Percentiles rank a stretch among this genome's conserved stretches.
phyloP scores from a whole-genome alignment of 2,888 invertebrate species.

The Pomacea canaliculata region DNA sequence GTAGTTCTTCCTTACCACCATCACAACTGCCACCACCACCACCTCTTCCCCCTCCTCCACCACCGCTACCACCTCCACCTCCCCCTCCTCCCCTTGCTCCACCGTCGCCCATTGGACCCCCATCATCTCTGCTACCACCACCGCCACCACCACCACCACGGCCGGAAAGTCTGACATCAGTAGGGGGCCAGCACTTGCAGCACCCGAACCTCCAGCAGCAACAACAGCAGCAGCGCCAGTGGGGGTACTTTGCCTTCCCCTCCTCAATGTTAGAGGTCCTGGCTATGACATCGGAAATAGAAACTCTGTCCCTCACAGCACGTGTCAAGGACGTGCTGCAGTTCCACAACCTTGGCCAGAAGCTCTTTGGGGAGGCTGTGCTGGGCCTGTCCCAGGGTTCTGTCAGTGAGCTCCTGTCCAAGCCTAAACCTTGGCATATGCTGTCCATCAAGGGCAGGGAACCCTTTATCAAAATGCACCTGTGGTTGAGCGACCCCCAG shows the following conservation, averaged over 20 bases:
- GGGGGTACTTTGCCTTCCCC: conserved; percentile 76
- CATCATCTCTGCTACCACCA: conserved; percentile 32
- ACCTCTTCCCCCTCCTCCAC: conserved; percentile 28
- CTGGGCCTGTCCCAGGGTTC: conserved; percentile 92
- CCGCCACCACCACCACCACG: conserved; percentile 42
- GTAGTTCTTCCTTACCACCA: conserved; percentile 28
- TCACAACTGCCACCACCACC: conserved; percentile 29
- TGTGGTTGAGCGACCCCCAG: conserved; percentile 95
- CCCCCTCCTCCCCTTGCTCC: conserved; percentile 36
- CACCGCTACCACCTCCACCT: conserved; percentile 19
- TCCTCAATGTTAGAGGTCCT: conserved; percentile 99
- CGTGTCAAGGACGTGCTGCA: conserved; percentile 96
- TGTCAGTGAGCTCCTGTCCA: conserved; percentile 95
- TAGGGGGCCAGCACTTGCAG: conserved; percentile 41
- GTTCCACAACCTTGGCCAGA: conserved; percentile 97
- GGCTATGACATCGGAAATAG: conserved; percentile 93
- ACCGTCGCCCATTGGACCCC: conserved; percentile 27
- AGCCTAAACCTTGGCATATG: conserved; percentile 99
- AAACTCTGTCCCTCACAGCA: conserved; percentile 95
- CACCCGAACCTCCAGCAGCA: conserved; percentile 14
- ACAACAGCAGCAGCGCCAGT: conserved; percentile 68
- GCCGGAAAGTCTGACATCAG: conserved; percentile 25
- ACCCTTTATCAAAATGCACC: conserved; percentile 75
- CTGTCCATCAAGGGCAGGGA: conserved; percentile 97
- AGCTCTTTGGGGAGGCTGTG: conserved; percentile 97